Evolutionary conservation across 2,113 vertebrate species (phyloP).

Genomic region (Pachyramphus minor): DNA sequence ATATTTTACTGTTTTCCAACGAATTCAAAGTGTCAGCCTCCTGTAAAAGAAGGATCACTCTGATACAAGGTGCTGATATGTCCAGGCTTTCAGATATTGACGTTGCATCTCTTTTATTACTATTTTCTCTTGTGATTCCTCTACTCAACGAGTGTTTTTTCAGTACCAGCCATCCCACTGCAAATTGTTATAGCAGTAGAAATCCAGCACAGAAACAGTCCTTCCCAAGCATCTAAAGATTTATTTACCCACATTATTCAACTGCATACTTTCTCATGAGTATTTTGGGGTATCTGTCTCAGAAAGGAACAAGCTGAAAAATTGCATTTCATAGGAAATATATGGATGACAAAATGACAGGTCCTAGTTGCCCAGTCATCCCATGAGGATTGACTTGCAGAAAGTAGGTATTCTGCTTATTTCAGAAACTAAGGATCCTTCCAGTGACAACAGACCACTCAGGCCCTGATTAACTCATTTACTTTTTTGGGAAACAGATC

Average conservation of each 20-base stretch:
- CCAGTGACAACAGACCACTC: not conserved
- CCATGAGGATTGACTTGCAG: not conserved
- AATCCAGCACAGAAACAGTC: not conserved
- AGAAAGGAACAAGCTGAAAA: not conserved
- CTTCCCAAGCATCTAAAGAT: not conserved
- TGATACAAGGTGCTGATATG: not conserved
- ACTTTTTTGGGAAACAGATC: not conserved
- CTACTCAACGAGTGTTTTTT: not conserved
- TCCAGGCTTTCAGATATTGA: not conserved
- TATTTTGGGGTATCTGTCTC: not conserved
- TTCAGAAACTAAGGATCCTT: not conserved
- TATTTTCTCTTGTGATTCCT: not conserved
- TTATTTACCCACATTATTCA: not conserved
- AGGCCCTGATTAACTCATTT: not conserved
- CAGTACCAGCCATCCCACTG: not conserved
- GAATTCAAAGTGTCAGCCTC: not conserved
- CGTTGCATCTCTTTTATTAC: not conserved
- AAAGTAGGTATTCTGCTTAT: not conserved
- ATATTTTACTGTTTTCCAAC: not conserved
- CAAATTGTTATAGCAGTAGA: constrained; percentile 24
- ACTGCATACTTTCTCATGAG: constrained; percentile 5
- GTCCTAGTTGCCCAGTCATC: not conserved
- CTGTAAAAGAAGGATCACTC: not conserved
- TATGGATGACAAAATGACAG: not conserved
- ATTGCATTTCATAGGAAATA: not conserved